Evolutionary conservation across 2,888 invertebrate species (phyloP), one percentile per base, ranked within the genome.

Genomic region (Pteria penguin): DNA sequence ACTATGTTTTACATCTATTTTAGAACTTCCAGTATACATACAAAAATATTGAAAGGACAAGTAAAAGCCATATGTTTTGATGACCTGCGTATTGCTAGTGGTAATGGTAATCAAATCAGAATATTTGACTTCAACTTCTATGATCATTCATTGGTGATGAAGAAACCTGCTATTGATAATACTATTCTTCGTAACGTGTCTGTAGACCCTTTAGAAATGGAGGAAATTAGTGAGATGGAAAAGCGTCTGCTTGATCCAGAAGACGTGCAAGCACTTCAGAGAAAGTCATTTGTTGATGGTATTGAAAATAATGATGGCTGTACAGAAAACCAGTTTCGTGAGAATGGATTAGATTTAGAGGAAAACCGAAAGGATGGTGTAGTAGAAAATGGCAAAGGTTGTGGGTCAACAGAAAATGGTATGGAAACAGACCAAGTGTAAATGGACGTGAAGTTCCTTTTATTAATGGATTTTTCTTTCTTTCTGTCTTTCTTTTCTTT

Each of bases 1-100:
- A 27, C n/a, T 26, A 54, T 58, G 70, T 76, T 33, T 62, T 77
- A n/a, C n/a, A n/a, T n/a, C 58, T 65, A 32, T 74, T 79, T 26
- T 84, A 90, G 90, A 62, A 82, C 83, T 5, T 82, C 83, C 54
- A 90, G 90, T 74, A 73, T 87, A 24, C 90, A 89, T 76, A 90
- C 89, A 3, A 90, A 88, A 78, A 75, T 78, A 8, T 22, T 63
- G 24, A 60, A 36, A 3, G 77, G 77, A 4, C 87, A 87, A 57
- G 85, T 90, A 1, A 89, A 89, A 75, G 87, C 86, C 58, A 84
- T 90, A 2, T 82, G 85, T 65, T 88, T 89, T 80, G 88, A 90
- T 79, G 88, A 87, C 33, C 82, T 87, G 31, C 62, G 88, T 26
- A 90, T 90, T 11, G 88, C 86, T 29, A 89, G 86, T 78, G 90